Evolutionary conservation across 2,113 vertebrate species (phyloP), one percentile per base, ranked within the genome.

Genomic region (Vireo altiloquus): DNA sequence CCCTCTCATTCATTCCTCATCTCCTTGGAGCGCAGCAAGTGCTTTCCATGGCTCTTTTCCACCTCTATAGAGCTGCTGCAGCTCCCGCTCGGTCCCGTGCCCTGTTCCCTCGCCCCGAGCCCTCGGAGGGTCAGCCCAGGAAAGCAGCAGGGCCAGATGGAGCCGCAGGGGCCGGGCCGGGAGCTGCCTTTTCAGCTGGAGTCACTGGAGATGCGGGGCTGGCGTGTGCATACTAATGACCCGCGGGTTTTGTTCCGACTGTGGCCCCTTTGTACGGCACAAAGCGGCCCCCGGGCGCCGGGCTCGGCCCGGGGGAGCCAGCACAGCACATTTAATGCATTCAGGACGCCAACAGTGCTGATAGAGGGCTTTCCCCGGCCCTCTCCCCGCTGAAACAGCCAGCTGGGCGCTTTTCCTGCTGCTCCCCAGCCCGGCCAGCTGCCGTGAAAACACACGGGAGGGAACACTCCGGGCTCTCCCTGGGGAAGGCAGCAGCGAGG

Each of bases 251-350:
- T 96, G 92, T 96, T 74, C 57, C 77, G 1, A 17, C 72, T 65
- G 42, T 14, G 66, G 74, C 87, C 87, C 91, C 89, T 96, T 97
- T 96, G 82, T 96, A 35, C 19, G 14, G 69, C 83, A 92, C 96
- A 93, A 93, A 80, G 92, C 61, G 40, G 94, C 60, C 93, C 90
- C 92, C 17, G 23, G 87, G 90, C 5, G 13, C 94, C 53, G 94
- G 92, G 63, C 70, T 91, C 77, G 89, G 90, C 79, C 88, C 7
- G 1, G 23, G 76, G 95, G 27, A 78, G 94, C 97, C 79, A 94
- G 96, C 94, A 7, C 97, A 97, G 98, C 96, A 78, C 95, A 93
- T 96, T 86, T 16, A 40, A 3, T 33, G 87, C 81, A 53, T 90
- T 94, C 95, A 66, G 78, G 77, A 42, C 80, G 39, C 86, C 44